A percentile compares a stretch with the other conserved stretches of the same genome.
phyloP scores from a whole-genome alignment of 2,113 vertebrate genomes.

The Chrysemys picta region DNA sequence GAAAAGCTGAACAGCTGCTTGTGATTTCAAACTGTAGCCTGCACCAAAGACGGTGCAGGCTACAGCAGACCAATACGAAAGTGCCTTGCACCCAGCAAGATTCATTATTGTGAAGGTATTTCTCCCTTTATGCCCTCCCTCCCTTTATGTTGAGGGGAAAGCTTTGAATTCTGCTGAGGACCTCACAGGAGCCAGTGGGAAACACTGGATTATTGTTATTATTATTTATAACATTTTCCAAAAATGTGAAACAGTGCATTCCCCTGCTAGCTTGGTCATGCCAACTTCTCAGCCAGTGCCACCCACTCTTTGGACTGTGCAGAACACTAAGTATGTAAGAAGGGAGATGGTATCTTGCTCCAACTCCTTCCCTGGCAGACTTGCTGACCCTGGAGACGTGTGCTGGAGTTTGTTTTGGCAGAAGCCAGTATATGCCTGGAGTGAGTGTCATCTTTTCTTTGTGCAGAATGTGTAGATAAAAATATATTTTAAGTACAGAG shows the following conservation, averaged over 20 bases:
- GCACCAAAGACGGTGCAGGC: fast-evolving
- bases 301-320: not conserved
- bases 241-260: slow-evolving; percentile 5
- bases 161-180: fast-evolving
- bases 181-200: not conserved
- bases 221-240: not conserved
- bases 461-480: not conserved
- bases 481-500: not conserved
- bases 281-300: not conserved
- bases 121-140: not conserved
- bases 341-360: not conserved
- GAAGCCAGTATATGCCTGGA: not conserved
- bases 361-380: not conserved
- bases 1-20: not conserved
- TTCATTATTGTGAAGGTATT: not conserved
- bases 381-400: not conserved
- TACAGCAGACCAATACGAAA: not conserved
- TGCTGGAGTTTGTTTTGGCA: not conserved
- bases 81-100: fast-evolving
- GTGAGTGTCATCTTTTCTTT: not conserved
- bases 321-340: not conserved
- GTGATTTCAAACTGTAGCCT: not conserved
- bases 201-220: not conserved
- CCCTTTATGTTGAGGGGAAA: not conserved
- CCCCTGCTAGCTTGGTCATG: not conserved